These are phyloP conservation scores for Epizoanthus stellaris DNA, from an alignment of 92 coral and sea anemone species.

Conservation along the genomic window DNA sequence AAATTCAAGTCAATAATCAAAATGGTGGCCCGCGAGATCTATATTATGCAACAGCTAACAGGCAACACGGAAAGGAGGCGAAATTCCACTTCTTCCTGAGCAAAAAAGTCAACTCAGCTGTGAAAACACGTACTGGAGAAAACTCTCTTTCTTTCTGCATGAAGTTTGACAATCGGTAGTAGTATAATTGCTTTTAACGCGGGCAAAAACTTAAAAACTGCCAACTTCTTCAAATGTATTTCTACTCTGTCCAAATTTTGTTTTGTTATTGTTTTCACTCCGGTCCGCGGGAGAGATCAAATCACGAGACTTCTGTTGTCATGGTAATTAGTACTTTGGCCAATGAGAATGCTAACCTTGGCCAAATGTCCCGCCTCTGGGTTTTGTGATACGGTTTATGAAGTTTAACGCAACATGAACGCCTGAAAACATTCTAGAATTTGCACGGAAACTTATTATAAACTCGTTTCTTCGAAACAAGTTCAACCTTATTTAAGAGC, in stretches of 20 bases:
- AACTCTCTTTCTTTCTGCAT: constrained; percentile 83
- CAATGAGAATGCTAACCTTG: constrained; percentile 93
- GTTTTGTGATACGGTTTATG: constrained; percentile 63
- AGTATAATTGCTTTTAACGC: constrained; percentile 33
- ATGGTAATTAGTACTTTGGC: constrained; percentile 57
- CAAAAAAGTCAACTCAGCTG: constrained; percentile 18
- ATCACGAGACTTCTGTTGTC: constrained; percentile 99
- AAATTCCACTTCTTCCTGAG: constrained; percentile 30
- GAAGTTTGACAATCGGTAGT: constrained; percentile 48
- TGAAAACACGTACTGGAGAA: constrained; percentile 75
- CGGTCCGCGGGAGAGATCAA: constrained; percentile 73
- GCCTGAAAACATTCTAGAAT: constrained; percentile 54
- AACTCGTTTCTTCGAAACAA: background rate
- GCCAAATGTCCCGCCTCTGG: constrained; percentile 69
- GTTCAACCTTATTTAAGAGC: background rate
- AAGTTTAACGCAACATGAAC: constrained; percentile 50
- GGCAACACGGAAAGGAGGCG: constrained; percentile 25
- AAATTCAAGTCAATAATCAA: constrained; percentile 36
- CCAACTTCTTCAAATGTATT: constrained; percentile 38
- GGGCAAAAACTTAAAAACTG: constrained; percentile 17
- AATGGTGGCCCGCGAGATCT: constrained; percentile 24
- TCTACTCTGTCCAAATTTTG: constrained; percentile 68
- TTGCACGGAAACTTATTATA: constrained; percentile 10
- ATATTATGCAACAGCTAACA: background rate
- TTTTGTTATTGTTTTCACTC: constrained; percentile 99